Conservation (phyloP, 2,113 vertebrate species). For the Garra rufa region DNA sequence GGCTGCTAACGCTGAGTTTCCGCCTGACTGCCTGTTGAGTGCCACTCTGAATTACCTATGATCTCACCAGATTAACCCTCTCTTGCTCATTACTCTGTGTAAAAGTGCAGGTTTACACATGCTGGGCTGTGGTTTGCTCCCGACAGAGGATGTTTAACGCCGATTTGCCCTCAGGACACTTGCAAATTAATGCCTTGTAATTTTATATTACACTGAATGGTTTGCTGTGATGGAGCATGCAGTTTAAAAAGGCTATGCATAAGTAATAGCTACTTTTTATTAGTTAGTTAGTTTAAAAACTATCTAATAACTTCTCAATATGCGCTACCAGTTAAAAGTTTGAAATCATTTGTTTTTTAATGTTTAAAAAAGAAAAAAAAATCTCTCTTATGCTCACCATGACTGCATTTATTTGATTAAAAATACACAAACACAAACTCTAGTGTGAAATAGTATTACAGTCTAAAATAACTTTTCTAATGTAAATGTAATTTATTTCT, state of each 20-base stretch:
- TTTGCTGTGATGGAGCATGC: not conserved
- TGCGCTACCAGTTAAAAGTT: not conserved
- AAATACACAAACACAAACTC: no score
- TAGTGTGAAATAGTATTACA: no score
- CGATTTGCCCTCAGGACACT: not conserved
- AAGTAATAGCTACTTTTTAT: not conserved
- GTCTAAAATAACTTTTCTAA: no score
- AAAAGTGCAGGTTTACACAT: not conserved
- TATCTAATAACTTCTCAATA: not conserved
- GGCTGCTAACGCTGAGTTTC: conserved; percentile 43
- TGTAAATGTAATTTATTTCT: not conserved
- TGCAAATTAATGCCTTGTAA: not conserved
- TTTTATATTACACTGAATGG: not conserved
- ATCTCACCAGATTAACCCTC: conserved; percentile 60
- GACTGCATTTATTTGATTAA: no score
- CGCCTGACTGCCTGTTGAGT: conserved; percentile 60
- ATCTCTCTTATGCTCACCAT: no score
- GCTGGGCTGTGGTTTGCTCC: not conserved
- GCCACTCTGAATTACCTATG: conserved; percentile 50
- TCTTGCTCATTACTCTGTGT: conserved; percentile 21
- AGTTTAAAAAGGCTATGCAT: not conserved
- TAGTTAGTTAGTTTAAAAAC: not conserved
- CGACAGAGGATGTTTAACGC: conserved; percentile 1
- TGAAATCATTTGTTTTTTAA: no score
- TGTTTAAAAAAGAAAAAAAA: no score